A percentile compares a stretch with the other conserved stretches of the same genome.
Evolutionary conservation across 2,888 invertebrate genomes (phyloP).

Genomic region (Yponomeuta evonymella): DNA sequence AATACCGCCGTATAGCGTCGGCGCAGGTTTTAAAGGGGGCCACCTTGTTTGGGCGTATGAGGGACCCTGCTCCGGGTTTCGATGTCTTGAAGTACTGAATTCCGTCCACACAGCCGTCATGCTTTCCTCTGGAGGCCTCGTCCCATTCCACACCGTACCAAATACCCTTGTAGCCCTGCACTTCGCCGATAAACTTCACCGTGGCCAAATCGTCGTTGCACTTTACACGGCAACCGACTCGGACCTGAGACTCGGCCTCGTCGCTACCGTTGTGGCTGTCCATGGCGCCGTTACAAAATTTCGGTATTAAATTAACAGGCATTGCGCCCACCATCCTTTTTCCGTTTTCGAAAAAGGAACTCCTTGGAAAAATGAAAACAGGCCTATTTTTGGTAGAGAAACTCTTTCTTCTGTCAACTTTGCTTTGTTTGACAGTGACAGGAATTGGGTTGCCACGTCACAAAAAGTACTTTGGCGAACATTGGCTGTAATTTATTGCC

Average conservation of each 20-base stretch:
- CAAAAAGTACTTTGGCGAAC: neutral
- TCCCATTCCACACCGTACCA: conserved; percentile 99
- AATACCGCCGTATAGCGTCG: conserved; percentile 79
- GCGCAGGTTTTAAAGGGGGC: conserved; percentile 82
- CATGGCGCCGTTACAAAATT: conserved; percentile 71
- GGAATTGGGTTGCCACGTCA: neutral
- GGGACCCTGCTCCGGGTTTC: conserved; percentile 89
- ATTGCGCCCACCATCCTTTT: conserved; percentile 74
- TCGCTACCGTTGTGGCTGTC: conserved; percentile 69
- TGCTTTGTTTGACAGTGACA: neutral
- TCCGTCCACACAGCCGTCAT: conserved; percentile 90
- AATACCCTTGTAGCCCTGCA: conserved; percentile 80
- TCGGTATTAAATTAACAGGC: conserved; percentile 73
- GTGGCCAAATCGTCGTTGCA: conserved; percentile 63
- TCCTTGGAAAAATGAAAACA: conserved; percentile 65
- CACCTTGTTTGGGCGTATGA: conserved; percentile 89
- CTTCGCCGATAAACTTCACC: conserved; percentile 86
- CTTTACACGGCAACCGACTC: conserved; percentile 65
- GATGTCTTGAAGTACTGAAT: conserved; percentile 86
- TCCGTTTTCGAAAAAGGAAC: conserved; percentile 63
- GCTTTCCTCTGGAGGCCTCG: conserved; percentile 90
- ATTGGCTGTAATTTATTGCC: neutral
- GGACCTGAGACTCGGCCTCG: conserved; percentile 60
- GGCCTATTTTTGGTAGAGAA: conserved; percentile 47
- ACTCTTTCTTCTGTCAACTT: conserved; percentile 34